Evolutionary conservation across 2,888 invertebrate species (phyloP), one percentile per base, ranked within the genome.

Genomic region (Anthophora plumipes): DNA sequence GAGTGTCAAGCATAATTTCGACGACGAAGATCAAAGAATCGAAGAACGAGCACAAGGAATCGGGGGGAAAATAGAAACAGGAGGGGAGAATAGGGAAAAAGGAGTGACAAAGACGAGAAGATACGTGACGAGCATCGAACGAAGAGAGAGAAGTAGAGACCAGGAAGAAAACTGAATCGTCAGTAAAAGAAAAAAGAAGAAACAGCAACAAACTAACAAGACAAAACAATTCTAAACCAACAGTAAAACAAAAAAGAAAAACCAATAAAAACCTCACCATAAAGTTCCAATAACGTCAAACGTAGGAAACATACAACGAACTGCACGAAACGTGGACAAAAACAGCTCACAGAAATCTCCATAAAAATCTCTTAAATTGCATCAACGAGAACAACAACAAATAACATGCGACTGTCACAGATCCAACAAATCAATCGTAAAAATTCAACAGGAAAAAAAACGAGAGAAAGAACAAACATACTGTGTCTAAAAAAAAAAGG

Each of bases 1-100:
- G n/a, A 14, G 55, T 63, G 55, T 55, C 52, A 43, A 77, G 41
- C 52, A 41, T 64, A 48, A 70, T 78, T 59, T 70, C 57, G 25
- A 63, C 70, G 50, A 46, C 39, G 50, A 48, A 59, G 52, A 64
- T 55, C 17, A 41, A 60, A 20, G 70, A 61, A 73, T 67, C 59
- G 43, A 22, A 46, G 76, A 60, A 77, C 64, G 48, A 37, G 54
- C 37, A 46, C 39, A 20, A 46, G 22, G 37, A 11, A n/a, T n/a
- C n/a, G 52, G 55, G 54, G 22, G 25, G 39, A 76, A 50, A 2
- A 6, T 50, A 25, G 39, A 52, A 25, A 8, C 31, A 20, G 64
- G 31, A 12, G 6, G 7, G 7, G n/a, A 22, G 14, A 20, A 37
- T 6, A 7, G 2, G 41, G 12, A n/a, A 11, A 39, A 39, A 20